Evolutionary conservation across 1,140 invertebrate species (phyloP), one percentile per base, ranked within the genome.

Genomic region (Bombus waltoni): DNA sequence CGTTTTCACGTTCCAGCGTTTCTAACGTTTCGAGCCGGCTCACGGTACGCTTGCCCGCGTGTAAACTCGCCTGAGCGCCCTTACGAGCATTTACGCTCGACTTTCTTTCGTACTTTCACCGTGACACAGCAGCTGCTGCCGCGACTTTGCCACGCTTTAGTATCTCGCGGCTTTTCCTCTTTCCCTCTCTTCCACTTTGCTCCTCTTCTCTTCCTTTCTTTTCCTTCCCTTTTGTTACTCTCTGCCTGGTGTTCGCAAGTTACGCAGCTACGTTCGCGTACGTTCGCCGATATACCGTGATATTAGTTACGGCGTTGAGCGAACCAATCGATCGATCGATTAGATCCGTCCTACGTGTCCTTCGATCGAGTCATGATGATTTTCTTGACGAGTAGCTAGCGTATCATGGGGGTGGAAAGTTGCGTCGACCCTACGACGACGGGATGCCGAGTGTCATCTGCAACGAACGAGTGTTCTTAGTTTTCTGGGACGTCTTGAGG

Each of bases 351-450:
- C 71, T 75, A 32, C 38, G 1, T 66, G 71, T 57, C 8, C 40
- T 9, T n/a, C 59, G 32, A 25, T 44, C 68, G 53, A 59, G 42
- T 65, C 66, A 32, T 80, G 74, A 83, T 35, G 18, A 18, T 65
- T 32, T 71, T 81, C 82, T 53, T 38, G 28, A 5, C 3, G 35
- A 28, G 73, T 18, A 1, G 73, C 38, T 13, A 38, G 10, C 25
- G n/a, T 44, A 25, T 9, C 4, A 13, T 32, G 42, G 11, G 42
- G 59, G 1, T 35, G 78, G 57, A 53, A 28, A 47, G 78, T 59
- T 75, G 88, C 88, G 88, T 82, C 89, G 89, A 71, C 25, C 74
- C 86, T 89, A 90, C 88, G 85, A 90, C 88, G 85, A 81, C 88
- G 65, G 73, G 75, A 53, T 81, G 85, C 89, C 78, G 44, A 73